Conservation (phyloP, 2,797 vertebrate genomes). For the Knipowitschia caucasica region DNA sequence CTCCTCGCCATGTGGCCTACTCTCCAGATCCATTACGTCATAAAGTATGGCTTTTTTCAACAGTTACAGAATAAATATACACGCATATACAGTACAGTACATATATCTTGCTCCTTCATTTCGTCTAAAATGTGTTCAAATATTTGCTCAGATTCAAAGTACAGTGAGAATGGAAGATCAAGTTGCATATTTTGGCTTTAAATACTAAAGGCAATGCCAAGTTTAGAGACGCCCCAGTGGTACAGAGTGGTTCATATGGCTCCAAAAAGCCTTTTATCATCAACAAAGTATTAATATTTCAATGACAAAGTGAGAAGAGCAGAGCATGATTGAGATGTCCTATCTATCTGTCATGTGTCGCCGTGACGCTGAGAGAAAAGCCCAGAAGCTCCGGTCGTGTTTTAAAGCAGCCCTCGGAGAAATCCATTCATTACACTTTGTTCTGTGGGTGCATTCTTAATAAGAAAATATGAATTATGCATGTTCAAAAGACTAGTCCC, state of each 20-base stretch:
- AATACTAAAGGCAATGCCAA: slow-evolving; percentile 1
- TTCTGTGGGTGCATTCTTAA: slow-evolving; percentile 58
- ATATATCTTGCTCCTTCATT: too few species aligned
- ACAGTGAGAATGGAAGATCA: slow-evolving; percentile 8
- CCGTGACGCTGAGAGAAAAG: slow-evolving; percentile 29
- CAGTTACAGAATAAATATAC: too few species aligned
- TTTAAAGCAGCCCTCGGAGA: slow-evolving; percentile 48
- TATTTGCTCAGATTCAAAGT: neutral
- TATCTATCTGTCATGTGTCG: slow-evolving; percentile 34
- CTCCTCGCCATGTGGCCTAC: too few species aligned
- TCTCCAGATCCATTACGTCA: too few species aligned
- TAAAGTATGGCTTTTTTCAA: too few species aligned
- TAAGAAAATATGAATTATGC: slow-evolving; percentile 64
- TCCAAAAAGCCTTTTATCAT: slow-evolving; percentile 41
- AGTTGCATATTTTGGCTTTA: slow-evolving; percentile 3
- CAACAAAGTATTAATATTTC: slow-evolving; percentile 39
- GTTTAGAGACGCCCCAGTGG: slow-evolving; percentile 25
- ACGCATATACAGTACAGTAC: too few species aligned
- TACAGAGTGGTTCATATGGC: slow-evolving; percentile 29
- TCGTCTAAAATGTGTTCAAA: neutral
- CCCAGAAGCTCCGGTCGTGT: slow-evolving; percentile 38
- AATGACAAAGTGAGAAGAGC: slow-evolving; percentile 5
- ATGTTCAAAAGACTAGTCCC: slow-evolving; percentile 52
- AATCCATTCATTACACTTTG: slow-evolving; percentile 60
- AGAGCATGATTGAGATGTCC: slow-evolving; percentile 52